These are phyloP conservation scores for Hesperia comma DNA, from an alignment of 2,888 invertebrate species.

Conservation along the genomic window DNA sequence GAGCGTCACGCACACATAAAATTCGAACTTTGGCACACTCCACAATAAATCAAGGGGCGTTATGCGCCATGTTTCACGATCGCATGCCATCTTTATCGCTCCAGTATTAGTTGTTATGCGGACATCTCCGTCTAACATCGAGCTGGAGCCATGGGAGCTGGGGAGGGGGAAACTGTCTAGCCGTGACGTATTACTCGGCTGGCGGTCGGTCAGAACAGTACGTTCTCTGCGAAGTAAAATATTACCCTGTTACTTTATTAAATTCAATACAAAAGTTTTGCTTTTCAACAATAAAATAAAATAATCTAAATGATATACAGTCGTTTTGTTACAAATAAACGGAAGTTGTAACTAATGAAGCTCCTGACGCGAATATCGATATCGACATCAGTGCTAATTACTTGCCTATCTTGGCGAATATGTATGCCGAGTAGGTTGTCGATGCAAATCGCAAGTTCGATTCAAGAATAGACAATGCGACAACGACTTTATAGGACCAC, in stretches of 20 bases:
- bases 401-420: constrained; percentile 71
- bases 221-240: constrained; percentile 54
- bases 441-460: constrained; percentile 83
- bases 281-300: constrained; percentile 10
- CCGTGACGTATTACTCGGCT: constrained; percentile 81
- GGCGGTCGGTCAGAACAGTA: constrained; percentile 74
- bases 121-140: constrained; percentile 69
- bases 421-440: constrained; percentile 77
- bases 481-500: constrained; percentile 78
- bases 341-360: constrained; percentile 65
- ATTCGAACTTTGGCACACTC: constrained; percentile 81
- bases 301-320: constrained; percentile 5
- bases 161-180: constrained; percentile 78
- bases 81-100: constrained; percentile 70
- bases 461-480: constrained; percentile 82
- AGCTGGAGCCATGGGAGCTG: constrained; percentile 69
- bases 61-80: constrained; percentile 84
- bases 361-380: constrained; percentile 72
- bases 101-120: constrained; percentile 60
- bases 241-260: constrained; percentile 52
- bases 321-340: constrained; percentile 44
- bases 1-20: constrained; percentile 76
- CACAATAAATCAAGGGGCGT: constrained; percentile 84
- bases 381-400: constrained; percentile 76
- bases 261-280: constrained; percentile 44